Evolutionary conservation across 2,797 vertebrate species (phyloP), one percentile per base, ranked within the genome.

Genomic region (Orientallactaga sibirica): DNA sequence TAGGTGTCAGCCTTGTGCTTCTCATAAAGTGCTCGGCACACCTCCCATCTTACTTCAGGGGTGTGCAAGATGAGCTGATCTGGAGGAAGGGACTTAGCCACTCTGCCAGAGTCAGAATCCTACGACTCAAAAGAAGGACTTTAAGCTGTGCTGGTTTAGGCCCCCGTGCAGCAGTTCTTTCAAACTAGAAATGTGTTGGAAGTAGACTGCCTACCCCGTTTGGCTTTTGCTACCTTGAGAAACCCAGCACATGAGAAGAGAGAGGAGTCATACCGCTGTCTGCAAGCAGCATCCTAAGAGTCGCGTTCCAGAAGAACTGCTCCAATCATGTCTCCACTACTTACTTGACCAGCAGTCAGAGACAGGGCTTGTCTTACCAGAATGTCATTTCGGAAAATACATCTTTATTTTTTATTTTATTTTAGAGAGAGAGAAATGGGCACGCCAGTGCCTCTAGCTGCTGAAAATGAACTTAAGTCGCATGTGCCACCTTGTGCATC

Each of bases 1-100:
- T 97, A 97, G 97, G 82, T 96, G 97, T 97, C 97, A 97, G 95
- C 33, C 2, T 88, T 97, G 97, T 86, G 85, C 95, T 92, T 88
- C 86, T 90, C 43, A 94, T 89, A 61, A 22, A 62, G 58, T 24
- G 80, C 66, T 58, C 43, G 33, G 43, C 80, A 3, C 33, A 24
- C 48, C 62, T 88, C 71, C 74, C 41, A 67, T 76, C 48, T 92
- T 88, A 58, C 62, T 70, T 82, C 62, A 55, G 81, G 22, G 1
- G 3, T 68, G 14, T 41, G 52, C 24, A 52, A 82, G 76, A 70
- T 6, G 67, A 94, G 70, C 37, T 84, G 43, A 8, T 18, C 67
- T 89, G 71, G 15, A 83, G 29, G 88, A 95, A 78, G 29, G n/a
- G 67, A n/a, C 22, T 52, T 90, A 67, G 61, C 41, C 95, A 37